Conservation (phyloP, 1,140 invertebrate genomes). For the Drosophila suzukii region DNA sequence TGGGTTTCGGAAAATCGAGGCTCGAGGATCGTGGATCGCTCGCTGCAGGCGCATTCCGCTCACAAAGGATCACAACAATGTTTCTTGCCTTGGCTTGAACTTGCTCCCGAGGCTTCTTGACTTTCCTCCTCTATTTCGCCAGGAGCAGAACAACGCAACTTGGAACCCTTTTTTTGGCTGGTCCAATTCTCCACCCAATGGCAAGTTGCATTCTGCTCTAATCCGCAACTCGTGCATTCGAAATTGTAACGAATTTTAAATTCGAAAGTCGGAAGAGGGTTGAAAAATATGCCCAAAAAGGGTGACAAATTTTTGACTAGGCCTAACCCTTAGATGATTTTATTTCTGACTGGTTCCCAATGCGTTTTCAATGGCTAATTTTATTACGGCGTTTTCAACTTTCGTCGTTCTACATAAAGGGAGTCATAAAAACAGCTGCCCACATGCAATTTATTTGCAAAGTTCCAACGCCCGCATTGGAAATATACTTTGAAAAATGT, state of each 20-base stretch:
- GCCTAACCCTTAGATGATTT: constrained; percentile 58
- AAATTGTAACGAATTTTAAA: constrained; percentile 76
- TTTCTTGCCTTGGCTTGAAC: constrained; percentile 19
- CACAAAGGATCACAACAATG: constrained; percentile 35
- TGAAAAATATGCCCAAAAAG: constrained; percentile 31
- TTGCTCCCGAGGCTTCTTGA: constrained; percentile 74
- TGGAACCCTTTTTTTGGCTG: constrained; percentile 43
- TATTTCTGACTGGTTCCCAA: constrained; percentile 41
- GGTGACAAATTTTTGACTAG: constrained; percentile 33
- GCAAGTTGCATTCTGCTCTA: constrained; percentile 44
- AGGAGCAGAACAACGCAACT: constrained; percentile 49
- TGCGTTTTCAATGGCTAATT: constrained; percentile 63
- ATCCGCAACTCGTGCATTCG: constrained; percentile 68
- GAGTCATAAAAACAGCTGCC: constrained; percentile 81
- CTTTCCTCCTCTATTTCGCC: constrained; percentile 31
- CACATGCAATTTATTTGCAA: constrained; percentile 60
- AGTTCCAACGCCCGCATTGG: constrained; percentile 56
- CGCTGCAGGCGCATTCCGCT: constrained; percentile 53
- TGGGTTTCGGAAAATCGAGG: constrained; percentile 12
- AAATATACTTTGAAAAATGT: constrained; percentile 24
- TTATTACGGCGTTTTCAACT: constrained; percentile 59
- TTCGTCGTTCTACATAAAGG: constrained; percentile 37
- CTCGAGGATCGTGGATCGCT: constrained; percentile 35
- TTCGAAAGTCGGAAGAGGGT: constrained; percentile 40
- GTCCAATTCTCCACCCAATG: constrained; percentile 28